Percentiles rank a stretch among this genome's conserved stretches.
These are phyloP conservation scores for Holothuria leucospilota DNA, from an alignment of 53 echinoderm and acorn worm genomes.

Conservation along the genomic window DNA sequence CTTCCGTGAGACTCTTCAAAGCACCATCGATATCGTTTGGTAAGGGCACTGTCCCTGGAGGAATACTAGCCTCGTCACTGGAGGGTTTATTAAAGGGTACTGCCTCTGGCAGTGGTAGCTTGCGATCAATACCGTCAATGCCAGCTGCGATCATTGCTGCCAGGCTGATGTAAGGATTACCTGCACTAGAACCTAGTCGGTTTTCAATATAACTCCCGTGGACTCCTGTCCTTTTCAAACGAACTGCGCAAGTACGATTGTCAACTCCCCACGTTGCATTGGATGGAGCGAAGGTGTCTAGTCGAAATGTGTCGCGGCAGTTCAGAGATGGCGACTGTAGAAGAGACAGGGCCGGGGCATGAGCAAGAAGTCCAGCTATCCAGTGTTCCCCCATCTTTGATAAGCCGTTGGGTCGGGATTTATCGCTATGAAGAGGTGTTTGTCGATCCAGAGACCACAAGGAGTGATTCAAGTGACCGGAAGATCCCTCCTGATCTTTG, in stretches of 20 bases:
- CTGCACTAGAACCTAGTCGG: constrained; percentile 23
- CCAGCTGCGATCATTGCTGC: constrained; percentile 27
- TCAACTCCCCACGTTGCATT: constrained; percentile 29
- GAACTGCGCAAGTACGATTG: constrained; percentile 16
- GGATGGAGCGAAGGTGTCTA: not conserved
- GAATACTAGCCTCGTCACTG: not conserved
- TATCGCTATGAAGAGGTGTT: not conserved
- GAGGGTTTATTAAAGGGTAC: constrained; percentile 3
- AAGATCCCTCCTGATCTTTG: not conserved
- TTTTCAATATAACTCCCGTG: constrained; percentile 17
- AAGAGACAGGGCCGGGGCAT: constrained; percentile 8
- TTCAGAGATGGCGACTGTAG: constrained; percentile 20
- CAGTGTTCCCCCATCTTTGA: constrained; percentile 8
- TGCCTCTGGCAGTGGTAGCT: not conserved
- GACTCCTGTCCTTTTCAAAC: not conserved
- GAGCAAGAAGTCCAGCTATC: constrained; percentile 24
- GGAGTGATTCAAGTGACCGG: constrained; percentile 4
- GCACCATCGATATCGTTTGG: constrained; percentile 26
- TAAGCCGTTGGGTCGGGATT: not conserved
- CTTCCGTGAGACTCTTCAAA: not conserved
- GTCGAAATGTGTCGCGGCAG: not conserved
- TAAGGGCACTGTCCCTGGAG: not conserved
- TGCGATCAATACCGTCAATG: constrained; percentile 7
- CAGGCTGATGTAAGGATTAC: constrained; percentile 23
- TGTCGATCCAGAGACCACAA: not conserved